phyloP scores from a whole-genome alignment of 2,113 vertebrate genomes.

The Neopipo cinnamomea region DNA sequence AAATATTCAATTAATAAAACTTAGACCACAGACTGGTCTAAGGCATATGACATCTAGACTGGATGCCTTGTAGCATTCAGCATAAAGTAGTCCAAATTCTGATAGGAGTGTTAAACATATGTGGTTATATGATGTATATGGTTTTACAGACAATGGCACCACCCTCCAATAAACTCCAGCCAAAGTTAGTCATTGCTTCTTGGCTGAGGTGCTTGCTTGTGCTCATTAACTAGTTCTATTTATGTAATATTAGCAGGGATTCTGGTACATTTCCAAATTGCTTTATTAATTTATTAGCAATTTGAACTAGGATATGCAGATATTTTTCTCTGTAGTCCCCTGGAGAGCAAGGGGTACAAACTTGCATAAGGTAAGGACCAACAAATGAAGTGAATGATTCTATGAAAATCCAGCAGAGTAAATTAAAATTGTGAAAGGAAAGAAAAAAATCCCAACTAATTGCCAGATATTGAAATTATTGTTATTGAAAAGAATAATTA shows the following conservation, averaged over 20 bases:
- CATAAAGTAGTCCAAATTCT: not conserved
- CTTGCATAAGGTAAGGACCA: not conserved
- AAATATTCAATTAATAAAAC: not conserved
- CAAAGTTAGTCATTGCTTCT: not conserved
- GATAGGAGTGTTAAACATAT: not conserved
- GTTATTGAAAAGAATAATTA: conserved; percentile 8
- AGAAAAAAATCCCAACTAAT: not conserved
- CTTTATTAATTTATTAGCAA: conserved; percentile 39
- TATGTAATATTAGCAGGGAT: not conserved
- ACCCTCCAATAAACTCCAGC: not conserved
- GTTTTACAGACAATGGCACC: not conserved
- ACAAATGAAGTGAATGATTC: not conserved
- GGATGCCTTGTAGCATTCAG: not conserved
- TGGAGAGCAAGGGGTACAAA: not conserved
- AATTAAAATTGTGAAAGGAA: not conserved
- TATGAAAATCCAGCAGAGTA: not conserved
- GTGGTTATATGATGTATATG: not conserved
- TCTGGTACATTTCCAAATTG: conserved; percentile 35
- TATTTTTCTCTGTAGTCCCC: not conserved
- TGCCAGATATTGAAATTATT: not conserved
- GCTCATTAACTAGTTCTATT: not conserved
- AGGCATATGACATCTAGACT: not conserved
- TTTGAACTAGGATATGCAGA: not conserved
- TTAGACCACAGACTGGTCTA: not conserved
- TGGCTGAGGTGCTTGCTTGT: not conserved